Conservation (phyloP, 1,140 invertebrate genomes). For the Pseudomyrmex concolor region DNA sequence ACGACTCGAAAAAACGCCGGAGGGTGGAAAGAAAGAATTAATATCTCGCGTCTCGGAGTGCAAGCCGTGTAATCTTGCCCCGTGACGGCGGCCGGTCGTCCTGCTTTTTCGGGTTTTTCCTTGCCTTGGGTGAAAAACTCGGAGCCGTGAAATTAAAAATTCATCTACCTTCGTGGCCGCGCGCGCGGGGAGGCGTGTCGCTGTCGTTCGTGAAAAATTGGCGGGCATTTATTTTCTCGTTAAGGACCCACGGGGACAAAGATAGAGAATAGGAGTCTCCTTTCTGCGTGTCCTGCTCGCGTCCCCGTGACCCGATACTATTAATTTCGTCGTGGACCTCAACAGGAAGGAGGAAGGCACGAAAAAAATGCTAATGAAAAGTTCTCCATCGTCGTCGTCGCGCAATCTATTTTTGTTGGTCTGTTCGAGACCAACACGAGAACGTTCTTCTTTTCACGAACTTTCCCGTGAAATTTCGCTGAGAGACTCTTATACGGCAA, state of each 20-base stretch:
- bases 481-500: background rate
- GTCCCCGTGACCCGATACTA: conserved; percentile 69
- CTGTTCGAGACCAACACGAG: background rate
- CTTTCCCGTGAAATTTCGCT: background rate
- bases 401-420: conserved; percentile 4
- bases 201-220: conserved; percentile 69
- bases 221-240: conserved; percentile 77
- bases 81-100: conserved; percentile 53
- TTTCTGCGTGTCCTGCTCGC: conserved; percentile 40
- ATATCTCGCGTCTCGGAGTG: conserved; percentile 58
- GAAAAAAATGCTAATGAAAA: conserved; percentile 60
- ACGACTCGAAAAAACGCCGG: conserved; percentile 32
- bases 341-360: background rate
- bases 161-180: conserved; percentile 54
- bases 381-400: conserved; percentile 13
- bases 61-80: conserved; percentile 56
- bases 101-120: conserved; percentile 59
- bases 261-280: conserved; percentile 28
- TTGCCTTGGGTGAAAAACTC: conserved; percentile 52
- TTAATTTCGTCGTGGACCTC: conserved; percentile 64
- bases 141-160: conserved; percentile 71
- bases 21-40: conserved; percentile 66
- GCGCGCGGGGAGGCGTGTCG: conserved; percentile 49
- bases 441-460: background rate
- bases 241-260: conserved; percentile 59